Conservation (phyloP, 2,797 vertebrate genomes). For the Gymnoscopelus microlampas region DNA sequence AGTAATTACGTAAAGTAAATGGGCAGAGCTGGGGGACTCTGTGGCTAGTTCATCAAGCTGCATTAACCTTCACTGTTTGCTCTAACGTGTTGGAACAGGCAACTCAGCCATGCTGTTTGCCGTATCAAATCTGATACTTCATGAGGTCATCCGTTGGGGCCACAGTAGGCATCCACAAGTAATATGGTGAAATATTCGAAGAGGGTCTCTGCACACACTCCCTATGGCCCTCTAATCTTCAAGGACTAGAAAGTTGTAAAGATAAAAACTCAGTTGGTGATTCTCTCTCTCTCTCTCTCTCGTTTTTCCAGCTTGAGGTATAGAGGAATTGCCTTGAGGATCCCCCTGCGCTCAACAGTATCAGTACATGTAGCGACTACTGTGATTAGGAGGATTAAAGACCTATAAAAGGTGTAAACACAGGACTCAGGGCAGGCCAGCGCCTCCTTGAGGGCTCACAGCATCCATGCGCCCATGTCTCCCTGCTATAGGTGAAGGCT, state of each 20-base stretch:
- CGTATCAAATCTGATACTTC: constrained; percentile 71
- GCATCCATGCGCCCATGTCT: constrained; percentile 33
- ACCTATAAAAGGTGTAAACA: constrained; percentile 39
- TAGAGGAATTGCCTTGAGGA: constrained; percentile 30
- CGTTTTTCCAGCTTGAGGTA: constrained; percentile 21
- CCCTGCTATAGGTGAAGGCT: constrained; percentile 18
- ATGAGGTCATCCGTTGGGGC: constrained; percentile 64
- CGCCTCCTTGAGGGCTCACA: constrained; percentile 42
- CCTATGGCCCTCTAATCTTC: constrained; percentile 38
- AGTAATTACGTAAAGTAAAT: constrained; percentile 81
- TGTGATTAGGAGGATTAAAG: constrained; percentile 60
- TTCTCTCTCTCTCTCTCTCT: no score
- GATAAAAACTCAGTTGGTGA: no score
- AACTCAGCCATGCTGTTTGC: constrained; percentile 57
- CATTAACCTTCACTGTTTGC: constrained; percentile 84
- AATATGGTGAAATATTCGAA: constrained; percentile 48
- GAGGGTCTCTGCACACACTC: constrained; percentile 26
- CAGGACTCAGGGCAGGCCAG: constrained; percentile 34
- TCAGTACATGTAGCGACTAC: constrained; percentile 47
- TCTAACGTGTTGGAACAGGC: constrained; percentile 75
- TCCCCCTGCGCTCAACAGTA: constrained; percentile 14
- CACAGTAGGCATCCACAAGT: constrained; percentile 53
- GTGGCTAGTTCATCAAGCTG: constrained; percentile 77
- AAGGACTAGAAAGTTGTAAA: constrained; percentile 22
- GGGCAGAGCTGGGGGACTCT: constrained; percentile 68